Base-by-base conservation (phyloP, 1,140 invertebrate genomes). In the Lucilia sericata region DNA sequence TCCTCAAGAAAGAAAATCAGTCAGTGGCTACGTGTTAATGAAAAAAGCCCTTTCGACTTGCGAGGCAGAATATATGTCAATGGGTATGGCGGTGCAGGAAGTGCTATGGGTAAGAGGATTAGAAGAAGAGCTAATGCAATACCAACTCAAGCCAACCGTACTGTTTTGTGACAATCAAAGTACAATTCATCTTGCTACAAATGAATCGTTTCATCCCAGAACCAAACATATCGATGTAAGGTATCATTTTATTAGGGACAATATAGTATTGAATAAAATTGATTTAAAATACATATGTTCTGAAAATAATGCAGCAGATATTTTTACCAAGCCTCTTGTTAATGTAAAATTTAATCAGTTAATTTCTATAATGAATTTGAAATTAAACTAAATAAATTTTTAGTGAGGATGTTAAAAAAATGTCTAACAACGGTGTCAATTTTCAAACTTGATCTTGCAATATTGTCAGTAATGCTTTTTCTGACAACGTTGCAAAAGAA, bases 141-240 rank as follows among this genome's bases (percentile, higher is more conserved):
- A 3, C 2, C n/a, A 21, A 21, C 19, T 70, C 2, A 70, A 19
- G 0, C n/a, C 60, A 70, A 21, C 19, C n/a, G n/a, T 9, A 70
- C 19, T 70, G 5, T 70, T 70, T 70, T 49, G 70, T 55, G 83
- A 84, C 13, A 84, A 78, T 30, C 34, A 55, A 17, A 76, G 83
- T 55, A 74, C 74, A 9, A 84, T 84, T 14, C 13, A 30, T 5
- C 30, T 83, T 19, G 42, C 70, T 25, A 2, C 2, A 9, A 84
- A 47, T 30, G 74, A 75, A 36, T 49, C n/a, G 4, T 84, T 76
- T 49, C 34, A 75, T 19, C 17, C 74, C n/a, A 84, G 87, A 74
- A 89, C 88, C 0, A 92, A 92, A 81, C 90, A 91, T 84, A 91
- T 91, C 70, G 89, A 91, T 81, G 84, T 91, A 0, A 83, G 86